Evolutionary conservation across 2,888 invertebrate genomes (phyloP).

Genomic region (Nephrotoma appendiculata): DNA sequence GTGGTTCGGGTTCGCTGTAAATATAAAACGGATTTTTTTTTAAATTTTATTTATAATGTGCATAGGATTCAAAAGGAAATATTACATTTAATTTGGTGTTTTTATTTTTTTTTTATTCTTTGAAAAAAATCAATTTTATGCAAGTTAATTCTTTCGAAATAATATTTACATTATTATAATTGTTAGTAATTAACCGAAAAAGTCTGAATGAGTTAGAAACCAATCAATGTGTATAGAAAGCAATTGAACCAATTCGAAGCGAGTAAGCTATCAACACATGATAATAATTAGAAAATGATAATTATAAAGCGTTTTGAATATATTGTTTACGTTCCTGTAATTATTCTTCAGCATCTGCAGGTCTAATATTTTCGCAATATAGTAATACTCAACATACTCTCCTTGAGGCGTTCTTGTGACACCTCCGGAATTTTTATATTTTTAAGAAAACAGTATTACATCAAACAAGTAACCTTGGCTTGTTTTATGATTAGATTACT

Average conservation of each 20-base stretch:
- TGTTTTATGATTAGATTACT: too few relatives aligned
- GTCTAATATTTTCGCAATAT: too few relatives aligned
- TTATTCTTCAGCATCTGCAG: too few relatives aligned
- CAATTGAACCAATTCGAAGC: background rate
- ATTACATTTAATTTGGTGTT: background rate
- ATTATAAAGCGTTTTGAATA: too few relatives aligned
- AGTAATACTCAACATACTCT: too few relatives aligned
- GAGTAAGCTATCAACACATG: background rate
- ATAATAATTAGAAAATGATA: too few relatives aligned
- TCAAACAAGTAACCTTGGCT: too few relatives aligned
- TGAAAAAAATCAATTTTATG: background rate
- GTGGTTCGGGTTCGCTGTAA: slow-evolving; percentile 72
- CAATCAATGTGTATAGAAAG: background rate
- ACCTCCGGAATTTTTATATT: too few relatives aligned
- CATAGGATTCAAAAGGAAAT: background rate
- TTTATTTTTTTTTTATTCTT: background rate
- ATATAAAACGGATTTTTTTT: background rate
- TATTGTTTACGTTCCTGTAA: too few relatives aligned
- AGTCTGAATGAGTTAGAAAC: background rate
- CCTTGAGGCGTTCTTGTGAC: too few relatives aligned
- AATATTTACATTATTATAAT: background rate
- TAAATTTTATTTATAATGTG: too few relatives aligned
- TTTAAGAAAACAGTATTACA: too few relatives aligned
- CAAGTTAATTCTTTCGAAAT: background rate
- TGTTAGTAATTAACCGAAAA: background rate